These are phyloP conservation scores for Apocrypta bakeri DNA, from an alignment of 1,140 invertebrate genomes.

Conservation along the genomic window DNA sequence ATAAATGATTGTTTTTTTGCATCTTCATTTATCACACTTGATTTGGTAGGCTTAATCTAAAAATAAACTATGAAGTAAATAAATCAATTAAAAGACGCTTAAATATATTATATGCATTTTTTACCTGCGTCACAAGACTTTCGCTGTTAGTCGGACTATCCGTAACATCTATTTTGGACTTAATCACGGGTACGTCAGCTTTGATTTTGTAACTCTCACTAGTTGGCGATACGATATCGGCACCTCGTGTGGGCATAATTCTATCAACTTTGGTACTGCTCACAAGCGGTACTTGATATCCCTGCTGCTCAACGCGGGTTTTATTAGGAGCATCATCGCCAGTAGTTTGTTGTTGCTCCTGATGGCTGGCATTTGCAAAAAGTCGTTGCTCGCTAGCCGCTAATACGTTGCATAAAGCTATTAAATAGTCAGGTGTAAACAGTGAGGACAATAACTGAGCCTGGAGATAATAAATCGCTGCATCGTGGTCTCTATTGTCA, in stretches of 20 bases:
- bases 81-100: slow-evolving; percentile 24
- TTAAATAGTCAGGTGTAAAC: slow-evolving; percentile 80
- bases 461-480: slow-evolving; percentile 46
- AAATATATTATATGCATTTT: slow-evolving; percentile 51
- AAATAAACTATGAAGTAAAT: background rate
- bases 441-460: slow-evolving; percentile 75
- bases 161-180: slow-evolving; percentile 20
- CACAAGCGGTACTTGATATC: background rate
- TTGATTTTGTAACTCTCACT: slow-evolving; percentile 28
- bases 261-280: slow-evolving; percentile 23
- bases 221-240: background rate
- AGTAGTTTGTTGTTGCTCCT: slow-evolving; percentile 4
- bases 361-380: slow-evolving; percentile 26
- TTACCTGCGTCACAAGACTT: slow-evolving; percentile 60
- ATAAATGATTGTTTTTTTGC: slow-evolving; percentile 54
- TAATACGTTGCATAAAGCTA: slow-evolving; percentile 85
- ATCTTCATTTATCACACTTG: slow-evolving; percentile 55
- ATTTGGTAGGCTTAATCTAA: slow-evolving; percentile 46
- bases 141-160: slow-evolving; percentile 51
- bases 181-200: slow-evolving; percentile 41
- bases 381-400: slow-evolving; percentile 77
- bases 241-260: background rate
- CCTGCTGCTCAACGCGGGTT: slow-evolving; percentile 19
- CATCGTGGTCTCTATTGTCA: background rate
- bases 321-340: slow-evolving; percentile 25